phyloP scores from a whole-genome alignment of 2,888 invertebrate species.

The Iphiclides podalirius region DNA sequence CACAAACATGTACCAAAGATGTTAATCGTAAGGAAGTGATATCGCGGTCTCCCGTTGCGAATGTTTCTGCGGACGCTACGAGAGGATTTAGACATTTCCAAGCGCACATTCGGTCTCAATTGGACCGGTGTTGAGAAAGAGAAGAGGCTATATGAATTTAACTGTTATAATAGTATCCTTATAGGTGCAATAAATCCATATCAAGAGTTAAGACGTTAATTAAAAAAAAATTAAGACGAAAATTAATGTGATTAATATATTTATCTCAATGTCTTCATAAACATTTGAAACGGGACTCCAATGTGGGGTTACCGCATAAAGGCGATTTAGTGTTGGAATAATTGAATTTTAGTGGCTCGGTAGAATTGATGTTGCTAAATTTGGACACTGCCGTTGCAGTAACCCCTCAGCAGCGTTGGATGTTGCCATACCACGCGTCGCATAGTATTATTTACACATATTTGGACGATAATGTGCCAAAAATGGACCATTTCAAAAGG shows the following conservation, averaged over 20 bases:
- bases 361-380: constrained; percentile 1
- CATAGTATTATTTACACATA: constrained; percentile 61
- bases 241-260: background rate
- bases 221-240: background rate
- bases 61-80: constrained; percentile 36
- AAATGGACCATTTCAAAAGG: constrained; percentile 61
- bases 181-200: background rate
- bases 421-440: constrained; percentile 39
- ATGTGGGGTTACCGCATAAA: constrained; percentile 15
- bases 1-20: constrained; percentile 77
- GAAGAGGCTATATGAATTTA: background rate
- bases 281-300: constrained; percentile 27
- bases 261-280: constrained; percentile 16
- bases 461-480: constrained; percentile 67
- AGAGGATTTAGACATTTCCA: background rate
- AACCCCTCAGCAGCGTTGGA: constrained; percentile 23
- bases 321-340: constrained; percentile 10
- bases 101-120: constrained; percentile 14
- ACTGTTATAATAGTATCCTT: background rate
- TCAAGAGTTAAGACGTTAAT: background rate
- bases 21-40: constrained; percentile 31
- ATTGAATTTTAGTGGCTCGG: constrained; percentile 19
- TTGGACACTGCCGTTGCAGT: background rate
- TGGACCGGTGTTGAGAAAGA: background rate
- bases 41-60: constrained; percentile 44